These are phyloP conservation scores for Amazona guildingii DNA, from an alignment of 2,113 vertebrate genomes.

Conservation along the genomic window DNA sequence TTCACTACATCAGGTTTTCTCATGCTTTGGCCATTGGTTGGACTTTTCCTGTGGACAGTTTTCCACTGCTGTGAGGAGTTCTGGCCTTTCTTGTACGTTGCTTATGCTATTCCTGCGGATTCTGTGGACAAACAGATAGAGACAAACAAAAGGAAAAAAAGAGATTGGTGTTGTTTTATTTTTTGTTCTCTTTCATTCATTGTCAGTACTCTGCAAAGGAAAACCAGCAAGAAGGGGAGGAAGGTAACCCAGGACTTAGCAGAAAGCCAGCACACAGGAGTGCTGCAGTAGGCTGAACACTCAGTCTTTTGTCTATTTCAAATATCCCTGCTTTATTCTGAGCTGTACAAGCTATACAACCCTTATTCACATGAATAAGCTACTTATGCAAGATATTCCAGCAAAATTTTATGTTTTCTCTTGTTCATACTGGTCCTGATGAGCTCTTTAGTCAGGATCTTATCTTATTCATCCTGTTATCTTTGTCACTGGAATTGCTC, in stretches of 20 bases:
- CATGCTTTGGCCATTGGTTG: neutral
- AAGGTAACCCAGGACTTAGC: neutral
- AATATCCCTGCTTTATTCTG: neutral
- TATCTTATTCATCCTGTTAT: neutral
- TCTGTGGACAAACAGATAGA: neutral
- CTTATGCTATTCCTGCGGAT: neutral
- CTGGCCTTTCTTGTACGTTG: neutral
- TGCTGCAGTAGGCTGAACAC: neutral
- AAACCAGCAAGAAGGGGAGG: neutral
- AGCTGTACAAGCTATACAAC: neutral
- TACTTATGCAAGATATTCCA: neutral
- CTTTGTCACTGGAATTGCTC: neutral
- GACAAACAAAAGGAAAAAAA: neutral
- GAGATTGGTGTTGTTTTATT: rapidly evolving
- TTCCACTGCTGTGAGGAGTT: neutral
- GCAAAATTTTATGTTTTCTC: neutral
- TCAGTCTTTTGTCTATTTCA: neutral
- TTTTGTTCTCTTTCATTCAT: neutral
- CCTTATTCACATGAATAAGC: neutral
- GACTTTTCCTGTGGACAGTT: neutral
- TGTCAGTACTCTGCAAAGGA: neutral
- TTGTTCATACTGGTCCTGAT: neutral
- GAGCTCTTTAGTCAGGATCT: neutral
- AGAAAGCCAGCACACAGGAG: neutral
- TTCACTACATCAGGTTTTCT: neutral